phyloP scores from a whole-genome alignment of 2,113 vertebrate genomes.

The Macaca mulatta region DNA sequence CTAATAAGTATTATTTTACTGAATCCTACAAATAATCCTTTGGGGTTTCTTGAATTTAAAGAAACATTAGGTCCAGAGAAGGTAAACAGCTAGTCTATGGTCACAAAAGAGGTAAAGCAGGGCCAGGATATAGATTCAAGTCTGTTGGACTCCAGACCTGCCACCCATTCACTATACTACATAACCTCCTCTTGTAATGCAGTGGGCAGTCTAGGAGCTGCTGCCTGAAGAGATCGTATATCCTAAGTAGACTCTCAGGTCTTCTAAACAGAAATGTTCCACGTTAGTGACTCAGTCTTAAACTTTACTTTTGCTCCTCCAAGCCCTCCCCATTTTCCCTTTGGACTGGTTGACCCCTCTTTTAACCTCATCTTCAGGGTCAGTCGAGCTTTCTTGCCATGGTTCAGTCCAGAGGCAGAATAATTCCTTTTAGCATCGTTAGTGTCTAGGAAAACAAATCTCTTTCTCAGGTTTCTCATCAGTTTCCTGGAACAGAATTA shows the following conservation, averaged over 20 bases:
- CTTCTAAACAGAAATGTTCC: background rate
- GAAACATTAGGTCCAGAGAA: background rate
- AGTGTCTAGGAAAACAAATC: background rate
- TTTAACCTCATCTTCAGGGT: background rate
- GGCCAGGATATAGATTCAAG: background rate
- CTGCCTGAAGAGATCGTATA: background rate
- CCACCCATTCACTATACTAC: background rate
- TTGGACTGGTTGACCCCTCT: background rate
- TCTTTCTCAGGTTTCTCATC: background rate
- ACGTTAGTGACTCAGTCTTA: background rate
- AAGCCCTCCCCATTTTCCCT: background rate
- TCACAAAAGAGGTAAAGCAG: background rate
- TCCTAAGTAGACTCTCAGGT: background rate
- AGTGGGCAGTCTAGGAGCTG: background rate
- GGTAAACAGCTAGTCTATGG: background rate
- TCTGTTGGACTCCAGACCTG: background rate
- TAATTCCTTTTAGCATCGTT: background rate
- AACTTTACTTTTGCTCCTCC: background rate
- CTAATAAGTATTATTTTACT: conserved; percentile 12
- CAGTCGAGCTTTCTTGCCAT: background rate
- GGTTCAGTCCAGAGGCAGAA: background rate
- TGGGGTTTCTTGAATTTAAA: background rate
- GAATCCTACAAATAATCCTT: background rate
- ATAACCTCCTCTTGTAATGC: background rate
- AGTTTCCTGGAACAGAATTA: background rate